phyloP scores from a whole-genome alignment of 2,797 vertebrate species.

The Menidia menidia region DNA sequence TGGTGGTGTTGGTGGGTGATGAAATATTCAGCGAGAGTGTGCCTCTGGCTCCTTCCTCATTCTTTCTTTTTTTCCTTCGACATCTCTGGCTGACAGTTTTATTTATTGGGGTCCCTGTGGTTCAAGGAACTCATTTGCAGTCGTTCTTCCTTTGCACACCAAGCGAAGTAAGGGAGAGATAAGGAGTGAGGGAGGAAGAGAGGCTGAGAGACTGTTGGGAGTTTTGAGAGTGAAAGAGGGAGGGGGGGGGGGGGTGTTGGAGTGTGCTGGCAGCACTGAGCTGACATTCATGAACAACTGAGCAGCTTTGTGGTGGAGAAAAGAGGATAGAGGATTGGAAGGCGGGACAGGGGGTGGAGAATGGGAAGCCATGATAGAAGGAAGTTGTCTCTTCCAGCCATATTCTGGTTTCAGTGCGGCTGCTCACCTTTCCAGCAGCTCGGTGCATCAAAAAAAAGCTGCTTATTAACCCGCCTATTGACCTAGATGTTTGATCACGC shows the following conservation, averaged over 20 bases:
- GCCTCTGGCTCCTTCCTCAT: constrained; percentile 76
- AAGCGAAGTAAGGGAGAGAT: constrained; percentile 76
- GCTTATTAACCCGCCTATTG: constrained; percentile 69
- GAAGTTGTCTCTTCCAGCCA: constrained; percentile 47
- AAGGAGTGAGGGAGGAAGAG: constrained; percentile 66
- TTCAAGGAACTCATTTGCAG: constrained; percentile 87
- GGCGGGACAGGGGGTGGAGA: constrained; percentile 59
- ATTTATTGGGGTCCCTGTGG: constrained; percentile 85
- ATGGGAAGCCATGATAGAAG: constrained; percentile 58
- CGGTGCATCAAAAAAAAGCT: constrained; percentile 53
- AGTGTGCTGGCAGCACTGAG: constrained; percentile 70
- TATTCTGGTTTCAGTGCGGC: constrained; percentile 38
- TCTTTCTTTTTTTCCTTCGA: constrained; percentile 62
- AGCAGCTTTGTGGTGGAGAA: constrained; percentile 77
- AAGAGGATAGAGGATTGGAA: constrained; percentile 63
- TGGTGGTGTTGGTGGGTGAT: constrained; percentile 77
- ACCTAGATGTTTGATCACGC: constrained; percentile 68
- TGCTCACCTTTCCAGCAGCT: constrained; percentile 55
- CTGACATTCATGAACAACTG: constrained; percentile 81
- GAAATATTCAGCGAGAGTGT: constrained; percentile 87
- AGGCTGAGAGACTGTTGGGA: constrained; percentile 44
- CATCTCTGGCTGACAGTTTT: constrained; percentile 84
- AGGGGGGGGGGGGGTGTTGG: constrained; percentile 54
- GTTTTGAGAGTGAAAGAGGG: constrained; percentile 13
- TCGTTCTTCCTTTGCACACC: constrained; percentile 81